These are phyloP conservation scores for Stratiomys singularior DNA, from an alignment of 2,888 invertebrate genomes.

Conservation along the genomic window DNA sequence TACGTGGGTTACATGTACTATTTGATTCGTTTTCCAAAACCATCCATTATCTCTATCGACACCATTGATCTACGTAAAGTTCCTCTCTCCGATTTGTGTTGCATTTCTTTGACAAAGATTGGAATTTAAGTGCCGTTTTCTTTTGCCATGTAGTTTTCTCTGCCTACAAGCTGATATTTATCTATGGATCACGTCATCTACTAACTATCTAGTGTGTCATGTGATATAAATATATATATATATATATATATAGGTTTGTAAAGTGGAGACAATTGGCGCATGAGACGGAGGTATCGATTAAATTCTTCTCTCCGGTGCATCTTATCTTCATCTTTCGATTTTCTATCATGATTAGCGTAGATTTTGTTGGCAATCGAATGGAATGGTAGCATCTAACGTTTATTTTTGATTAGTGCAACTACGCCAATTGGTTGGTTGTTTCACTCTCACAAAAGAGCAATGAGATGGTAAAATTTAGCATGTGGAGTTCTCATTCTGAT, in stretches of 20 bases:
- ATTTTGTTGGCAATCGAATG: background rate
- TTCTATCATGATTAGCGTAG: too few relatives aligned
- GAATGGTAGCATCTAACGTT: background rate
- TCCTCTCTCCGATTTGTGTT: background rate
- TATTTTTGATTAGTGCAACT: background rate
- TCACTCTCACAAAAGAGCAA: background rate
- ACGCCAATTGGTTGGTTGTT: background rate
- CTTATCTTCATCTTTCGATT: background rate
- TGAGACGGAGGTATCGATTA: background rate
- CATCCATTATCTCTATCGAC: too few relatives aligned
- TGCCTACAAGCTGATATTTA: background rate
- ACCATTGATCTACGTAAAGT: too few relatives aligned
- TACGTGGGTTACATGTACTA: too few relatives aligned
- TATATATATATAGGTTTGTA: too few relatives aligned
- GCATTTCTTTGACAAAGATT: background rate
- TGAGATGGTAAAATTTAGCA: too few relatives aligned
- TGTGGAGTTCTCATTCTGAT: too few relatives aligned
- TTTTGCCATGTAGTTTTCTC: conserved; percentile 26
- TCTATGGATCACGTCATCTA: background rate
- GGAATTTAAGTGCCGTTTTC: conserved; percentile 29
- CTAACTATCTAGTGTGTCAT: background rate
- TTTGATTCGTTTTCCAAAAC: too few relatives aligned
- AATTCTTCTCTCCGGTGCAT: background rate
- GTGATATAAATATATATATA: background rate
- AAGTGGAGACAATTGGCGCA: background rate